Conservation (phyloP, 2,888 invertebrate genomes). For the Tetheella fluctuosa region DNA sequence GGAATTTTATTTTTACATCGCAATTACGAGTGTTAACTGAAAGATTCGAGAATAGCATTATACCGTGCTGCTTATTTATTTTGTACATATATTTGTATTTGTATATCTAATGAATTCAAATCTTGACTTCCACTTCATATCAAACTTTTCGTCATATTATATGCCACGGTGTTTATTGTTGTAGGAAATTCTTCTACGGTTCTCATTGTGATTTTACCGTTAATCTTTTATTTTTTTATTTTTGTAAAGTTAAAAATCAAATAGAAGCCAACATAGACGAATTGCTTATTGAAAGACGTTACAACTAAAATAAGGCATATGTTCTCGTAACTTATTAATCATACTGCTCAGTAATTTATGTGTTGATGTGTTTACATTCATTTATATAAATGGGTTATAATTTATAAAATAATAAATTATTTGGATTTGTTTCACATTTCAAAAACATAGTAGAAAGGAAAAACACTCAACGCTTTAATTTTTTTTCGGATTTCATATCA, state of each 20-base stretch:
- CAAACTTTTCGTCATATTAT: neutral
- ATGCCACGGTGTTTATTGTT: too few relatives aligned
- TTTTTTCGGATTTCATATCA: too few relatives aligned
- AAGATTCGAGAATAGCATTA: neutral
- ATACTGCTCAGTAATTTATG: neutral
- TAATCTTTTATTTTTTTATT: too few relatives aligned
- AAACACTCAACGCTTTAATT: too few relatives aligned
- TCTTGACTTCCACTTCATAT: neutral
- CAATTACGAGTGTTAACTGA: constrained; percentile 1
- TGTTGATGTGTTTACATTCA: neutral
- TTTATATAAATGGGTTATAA: neutral
- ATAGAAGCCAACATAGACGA: neutral
- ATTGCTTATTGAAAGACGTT: neutral
- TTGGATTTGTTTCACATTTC: too few relatives aligned
- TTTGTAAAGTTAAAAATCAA: neutral
- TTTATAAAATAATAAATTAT: too few relatives aligned
- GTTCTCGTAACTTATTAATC: constrained; percentile 1
- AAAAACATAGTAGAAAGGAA: too few relatives aligned
- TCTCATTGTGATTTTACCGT: too few relatives aligned
- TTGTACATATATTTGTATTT: too few relatives aligned
- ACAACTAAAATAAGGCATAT: neutral
- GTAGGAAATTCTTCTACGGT: too few relatives aligned
- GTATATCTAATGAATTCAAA: neutral
- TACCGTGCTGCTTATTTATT: neutral
- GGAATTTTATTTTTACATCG: constrained; percentile 11